These are phyloP conservation scores for Parnassius smintheus DNA, from an alignment of 2,888 invertebrate species.

Conservation along the genomic window DNA sequence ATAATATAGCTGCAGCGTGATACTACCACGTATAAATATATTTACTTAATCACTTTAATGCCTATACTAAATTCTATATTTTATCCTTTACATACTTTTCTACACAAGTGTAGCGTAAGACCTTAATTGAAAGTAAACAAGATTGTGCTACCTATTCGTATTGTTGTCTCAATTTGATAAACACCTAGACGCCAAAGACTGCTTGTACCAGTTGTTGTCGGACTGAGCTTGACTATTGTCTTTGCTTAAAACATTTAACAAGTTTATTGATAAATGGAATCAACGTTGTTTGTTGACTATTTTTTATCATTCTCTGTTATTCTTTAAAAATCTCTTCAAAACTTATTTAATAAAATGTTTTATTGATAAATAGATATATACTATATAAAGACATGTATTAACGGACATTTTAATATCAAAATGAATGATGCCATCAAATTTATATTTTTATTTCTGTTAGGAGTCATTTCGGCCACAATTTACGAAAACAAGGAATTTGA, in stretches of 20 bases:
- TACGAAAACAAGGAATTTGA: slow-evolving; percentile 14
- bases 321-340: no score
- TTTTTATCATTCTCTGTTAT: not conserved
- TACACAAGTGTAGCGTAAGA: slow-evolving; percentile 30
- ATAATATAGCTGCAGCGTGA: no score
- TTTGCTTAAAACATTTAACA: slow-evolving; percentile 18
- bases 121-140: slow-evolving; percentile 52
- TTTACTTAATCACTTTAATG: no score
- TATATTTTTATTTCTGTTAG: slow-evolving; percentile 14
- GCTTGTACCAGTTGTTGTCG: slow-evolving; percentile 30
- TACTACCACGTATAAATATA: no score
- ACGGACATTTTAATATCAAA: not conserved
- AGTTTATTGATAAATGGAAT: slow-evolving; percentile 6
- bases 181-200: slow-evolving; percentile 33
- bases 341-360: no score
- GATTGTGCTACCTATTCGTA: slow-evolving; percentile 37
- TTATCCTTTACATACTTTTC: slow-evolving; percentile 19
- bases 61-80: no score
- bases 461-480: slow-evolving; percentile 16
- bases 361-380: no score
- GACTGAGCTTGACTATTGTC: slow-evolving; percentile 27
- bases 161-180: slow-evolving; percentile 39
- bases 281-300: slow-evolving; percentile 12
- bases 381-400: no score
- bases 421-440: slow-evolving; percentile 10